Percentiles rank a stretch among this genome's conserved stretches.
Conservation (phyloP, 2,888 invertebrate genomes). For the Brachylomia viminalis region DNA sequence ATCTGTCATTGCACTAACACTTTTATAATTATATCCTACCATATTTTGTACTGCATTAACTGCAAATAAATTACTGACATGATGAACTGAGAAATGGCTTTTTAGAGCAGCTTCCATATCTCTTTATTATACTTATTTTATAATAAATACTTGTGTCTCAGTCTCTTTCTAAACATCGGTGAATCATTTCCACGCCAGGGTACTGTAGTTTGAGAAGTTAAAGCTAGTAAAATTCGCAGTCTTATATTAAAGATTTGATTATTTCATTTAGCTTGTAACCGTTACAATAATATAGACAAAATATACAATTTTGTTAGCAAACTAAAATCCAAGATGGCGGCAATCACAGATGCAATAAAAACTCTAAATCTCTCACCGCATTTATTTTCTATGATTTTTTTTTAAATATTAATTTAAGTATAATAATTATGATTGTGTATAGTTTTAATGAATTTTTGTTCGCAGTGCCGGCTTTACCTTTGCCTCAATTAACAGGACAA, state of each 20-base stretch:
- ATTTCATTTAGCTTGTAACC: too few relatives aligned
- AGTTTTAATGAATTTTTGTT: slow-evolving; percentile 58
- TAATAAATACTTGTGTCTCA: too few relatives aligned
- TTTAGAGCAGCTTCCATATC: too few relatives aligned
- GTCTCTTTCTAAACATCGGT: background rate
- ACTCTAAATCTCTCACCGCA: slow-evolving; percentile 63
- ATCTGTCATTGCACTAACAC: background rate
- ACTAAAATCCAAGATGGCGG: slow-evolving; percentile 52
- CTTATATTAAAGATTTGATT: background rate
- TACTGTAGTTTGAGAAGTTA: background rate
- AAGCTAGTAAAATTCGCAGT: background rate
- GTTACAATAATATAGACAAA: slow-evolving; percentile 3
- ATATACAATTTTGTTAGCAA: slow-evolving; percentile 54
- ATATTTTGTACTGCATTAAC: background rate
- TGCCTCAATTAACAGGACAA: background rate
- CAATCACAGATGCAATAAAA: slow-evolving; percentile 68
- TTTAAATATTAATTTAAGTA: slow-evolving; percentile 48
- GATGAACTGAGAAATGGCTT: background rate
- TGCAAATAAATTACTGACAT: background rate
- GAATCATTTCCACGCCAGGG: background rate
- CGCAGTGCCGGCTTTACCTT: slow-evolving; percentile 61
- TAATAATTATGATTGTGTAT: slow-evolving; percentile 63
- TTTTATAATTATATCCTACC: background rate
- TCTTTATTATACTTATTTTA: too few relatives aligned
- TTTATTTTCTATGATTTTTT: slow-evolving; percentile 66